phyloP scores from a whole-genome alignment of 2,113 vertebrate genomes.

The Tamias sibiricus region DNA sequence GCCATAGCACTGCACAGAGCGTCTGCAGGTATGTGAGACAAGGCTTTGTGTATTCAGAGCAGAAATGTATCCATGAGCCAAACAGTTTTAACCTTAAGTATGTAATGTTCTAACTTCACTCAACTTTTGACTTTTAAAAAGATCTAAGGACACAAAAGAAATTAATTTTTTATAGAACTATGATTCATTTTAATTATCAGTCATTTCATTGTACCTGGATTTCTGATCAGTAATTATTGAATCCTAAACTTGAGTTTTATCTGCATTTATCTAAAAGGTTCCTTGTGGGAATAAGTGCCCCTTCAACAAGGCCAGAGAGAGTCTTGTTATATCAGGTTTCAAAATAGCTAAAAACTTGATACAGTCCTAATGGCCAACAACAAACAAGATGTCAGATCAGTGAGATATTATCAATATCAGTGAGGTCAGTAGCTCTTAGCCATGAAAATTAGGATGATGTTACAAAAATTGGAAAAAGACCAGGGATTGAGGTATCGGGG shows the following conservation, averaged over 20 bases:
- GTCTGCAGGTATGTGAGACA: not conserved
- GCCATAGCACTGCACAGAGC: too few species aligned
- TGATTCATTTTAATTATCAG: not conserved
- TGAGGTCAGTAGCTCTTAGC: not conserved
- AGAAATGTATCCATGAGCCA: constrained; percentile 8
- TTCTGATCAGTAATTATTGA: not conserved
- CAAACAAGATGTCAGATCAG: not conserved
- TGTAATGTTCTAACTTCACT: not conserved
- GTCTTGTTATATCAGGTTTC: not conserved
- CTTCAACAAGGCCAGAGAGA: not conserved
- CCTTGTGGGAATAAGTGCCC: not conserved
- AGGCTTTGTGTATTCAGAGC: not conserved
- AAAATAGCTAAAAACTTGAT: not conserved
- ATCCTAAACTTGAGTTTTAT: not conserved
- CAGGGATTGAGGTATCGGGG: not conserved
- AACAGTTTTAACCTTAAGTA: not conserved
- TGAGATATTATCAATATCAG: not conserved
- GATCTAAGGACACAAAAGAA: not conserved
- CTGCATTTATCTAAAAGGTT: not conserved
- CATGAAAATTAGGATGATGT: not conserved
- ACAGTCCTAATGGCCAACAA: not conserved
- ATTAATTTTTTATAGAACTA: not conserved
- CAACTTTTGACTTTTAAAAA: constrained; percentile 39
- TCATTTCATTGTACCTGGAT: not conserved
- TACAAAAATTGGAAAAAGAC: not conserved